Base-by-base conservation (phyloP, 2,113 vertebrate genomes). In the Camelus dromedarius region DNA sequence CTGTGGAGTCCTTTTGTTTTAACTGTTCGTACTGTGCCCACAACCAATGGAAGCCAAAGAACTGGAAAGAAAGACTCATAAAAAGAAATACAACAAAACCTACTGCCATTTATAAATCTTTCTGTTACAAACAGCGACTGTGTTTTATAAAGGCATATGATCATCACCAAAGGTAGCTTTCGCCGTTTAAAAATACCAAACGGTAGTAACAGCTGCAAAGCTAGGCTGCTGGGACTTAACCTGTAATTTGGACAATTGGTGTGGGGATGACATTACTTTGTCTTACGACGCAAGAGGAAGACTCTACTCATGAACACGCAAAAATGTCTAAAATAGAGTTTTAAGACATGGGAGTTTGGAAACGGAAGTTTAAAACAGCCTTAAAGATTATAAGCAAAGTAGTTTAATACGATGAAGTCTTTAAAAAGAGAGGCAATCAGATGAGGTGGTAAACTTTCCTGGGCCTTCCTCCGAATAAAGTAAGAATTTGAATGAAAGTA, bases 251-350 rank as follows among this genome's bases (percentile, higher is more conserved):
- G 64, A 89, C 19, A 5, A 80, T 67, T 91, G 77, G 73, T 84
- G 72, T 81, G 54, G 73, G 50, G 72, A 95, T 50, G 93, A 91
- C 22, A 90, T 46, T 58, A 84, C 79, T 76, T 70, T 72, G 50
- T 69, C 93, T 92, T 88, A 64, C 66, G 95, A 96, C 87, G 96
- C 82, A 88, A 46, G 79, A 60, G 97, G 67, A 94, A 96, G 96
- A 97, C 95, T 96, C 88, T 96, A 83, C 60, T 60, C 86, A 96
- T 97, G 93, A 95, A 91, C 95, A 92, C 87, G 88, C 84, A 92
- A 35, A 96, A 97, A 87, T 88, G 93, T 88, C 96, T 88, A 75
- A 89, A 96, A 88, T 88, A 96, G 79, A 94, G 77, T 70, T 96
- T 89, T 58, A 32, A 93, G 95, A 80, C 85, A 70, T 70, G 77